Evolutionary conservation across 2,113 vertebrate species (phyloP).

Genomic region (Aix galericulata): DNA sequence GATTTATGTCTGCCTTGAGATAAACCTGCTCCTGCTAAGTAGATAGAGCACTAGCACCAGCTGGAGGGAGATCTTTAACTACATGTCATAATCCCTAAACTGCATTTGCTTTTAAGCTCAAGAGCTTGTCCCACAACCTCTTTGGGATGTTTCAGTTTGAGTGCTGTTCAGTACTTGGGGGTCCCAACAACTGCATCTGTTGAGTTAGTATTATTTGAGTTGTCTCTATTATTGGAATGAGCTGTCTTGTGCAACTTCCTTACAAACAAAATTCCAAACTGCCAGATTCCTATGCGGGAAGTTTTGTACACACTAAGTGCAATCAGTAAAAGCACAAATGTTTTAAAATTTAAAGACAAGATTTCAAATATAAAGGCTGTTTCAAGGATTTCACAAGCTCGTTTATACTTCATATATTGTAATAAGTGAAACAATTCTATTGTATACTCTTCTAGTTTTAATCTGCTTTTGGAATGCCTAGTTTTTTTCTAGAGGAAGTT

Average conservation of each 20-base stretch:
- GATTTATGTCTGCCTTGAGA: neutral
- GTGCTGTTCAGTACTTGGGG: neutral
- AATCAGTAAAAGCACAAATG: neutral
- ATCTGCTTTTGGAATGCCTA: constrained; percentile 83
- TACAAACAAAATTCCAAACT: neutral
- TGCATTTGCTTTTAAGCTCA: neutral
- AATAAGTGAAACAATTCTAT: neutral
- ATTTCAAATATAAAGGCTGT: neutral
- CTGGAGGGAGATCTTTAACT: neutral
- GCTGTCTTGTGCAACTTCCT: neutral
- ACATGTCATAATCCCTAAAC: neutral
- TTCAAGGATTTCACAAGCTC: neutral
- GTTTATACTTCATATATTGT: neutral
- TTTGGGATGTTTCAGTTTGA: neutral
- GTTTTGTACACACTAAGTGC: neutral
- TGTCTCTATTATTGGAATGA: neutral
- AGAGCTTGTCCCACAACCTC: neutral
- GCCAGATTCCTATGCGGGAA: neutral
- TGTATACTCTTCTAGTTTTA: neutral
- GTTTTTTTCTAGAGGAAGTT: constrained; percentile 83
- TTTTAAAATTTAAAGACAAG: neutral
- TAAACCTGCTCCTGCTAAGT: neutral
- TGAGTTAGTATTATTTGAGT: neutral
- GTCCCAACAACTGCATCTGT: neutral
- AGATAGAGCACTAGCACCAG: neutral